Conservation (phyloP, 2,797 vertebrate species). For the Lycodopsis pacificus region DNA sequence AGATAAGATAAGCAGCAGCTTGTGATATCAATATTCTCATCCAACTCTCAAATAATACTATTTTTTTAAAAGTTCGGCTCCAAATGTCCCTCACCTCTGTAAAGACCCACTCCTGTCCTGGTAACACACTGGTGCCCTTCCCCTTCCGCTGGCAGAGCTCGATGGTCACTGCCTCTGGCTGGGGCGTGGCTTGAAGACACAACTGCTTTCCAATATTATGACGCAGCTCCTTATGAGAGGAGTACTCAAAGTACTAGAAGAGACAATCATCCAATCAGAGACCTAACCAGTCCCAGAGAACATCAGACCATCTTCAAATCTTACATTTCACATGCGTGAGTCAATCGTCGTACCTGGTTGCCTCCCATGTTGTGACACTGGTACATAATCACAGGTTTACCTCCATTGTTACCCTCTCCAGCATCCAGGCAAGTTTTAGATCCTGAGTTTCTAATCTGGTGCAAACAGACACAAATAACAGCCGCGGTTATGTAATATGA, state of each 20-base stretch:
- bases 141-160: slow-evolving; percentile 87
- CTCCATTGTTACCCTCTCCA: slow-evolving; percentile 91
- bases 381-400: slow-evolving; percentile 94
- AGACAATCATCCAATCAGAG: slow-evolving; percentile 46
- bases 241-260: slow-evolving; percentile 94
- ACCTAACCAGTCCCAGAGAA: background rate
- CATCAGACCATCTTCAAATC: background rate
- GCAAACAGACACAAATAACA: slow-evolving; percentile 8
- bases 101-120: slow-evolving; percentile 90
- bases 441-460: slow-evolving; percentile 90
- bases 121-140: slow-evolving; percentile 82
- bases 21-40: too few relatives aligned
- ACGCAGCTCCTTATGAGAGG: slow-evolving; percentile 90
- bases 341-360: slow-evolving; percentile 89
- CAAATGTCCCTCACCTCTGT: slow-evolving; percentile 83
- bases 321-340: background rate
- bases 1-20: background rate
- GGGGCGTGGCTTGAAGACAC: slow-evolving; percentile 84
- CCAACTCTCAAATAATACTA: background rate
- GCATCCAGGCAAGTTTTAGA: slow-evolving; percentile 90
- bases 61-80: background rate
- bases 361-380: slow-evolving; percentile 95
- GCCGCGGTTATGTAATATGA: background rate
- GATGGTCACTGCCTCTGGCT: slow-evolving; percentile 77
- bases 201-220: slow-evolving; percentile 95